phyloP scores from a whole-genome alignment of 2,797 vertebrate genomes.

The Chaetophractus vellerosus region DNA sequence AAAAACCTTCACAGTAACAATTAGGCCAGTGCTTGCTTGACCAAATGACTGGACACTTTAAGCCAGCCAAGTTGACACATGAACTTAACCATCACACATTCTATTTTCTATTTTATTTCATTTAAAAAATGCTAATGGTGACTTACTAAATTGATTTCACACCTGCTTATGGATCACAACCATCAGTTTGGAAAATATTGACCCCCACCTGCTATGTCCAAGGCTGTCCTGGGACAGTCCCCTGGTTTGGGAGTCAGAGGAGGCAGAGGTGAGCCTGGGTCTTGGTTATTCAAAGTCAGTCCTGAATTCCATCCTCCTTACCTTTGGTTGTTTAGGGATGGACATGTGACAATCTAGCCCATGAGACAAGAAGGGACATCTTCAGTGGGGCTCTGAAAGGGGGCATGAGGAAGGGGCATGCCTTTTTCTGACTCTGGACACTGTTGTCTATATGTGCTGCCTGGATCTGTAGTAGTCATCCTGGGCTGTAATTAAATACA shows the following conservation, averaged over 20 bases:
- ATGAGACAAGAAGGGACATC: not conserved
- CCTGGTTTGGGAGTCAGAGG: not conserved
- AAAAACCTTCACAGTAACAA: too few species aligned
- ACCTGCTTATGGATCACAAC: not conserved
- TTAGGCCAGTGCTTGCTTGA: too few species aligned
- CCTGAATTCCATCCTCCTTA: not conserved
- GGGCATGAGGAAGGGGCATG: not conserved
- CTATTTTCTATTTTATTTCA: slow-evolving; percentile 29
- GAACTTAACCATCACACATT: too few species aligned
- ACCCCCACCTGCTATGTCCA: not conserved
- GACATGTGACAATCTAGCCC: not conserved
- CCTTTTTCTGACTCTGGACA: not conserved
- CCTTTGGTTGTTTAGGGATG: not conserved
- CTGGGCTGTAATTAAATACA: not conserved
- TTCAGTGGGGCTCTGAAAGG: not conserved
- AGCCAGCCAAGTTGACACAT: too few species aligned
- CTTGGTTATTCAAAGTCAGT: slow-evolving; percentile 36
- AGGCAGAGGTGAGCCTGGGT: not conserved
- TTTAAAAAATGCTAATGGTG: not conserved
- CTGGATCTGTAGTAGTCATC: not conserved
- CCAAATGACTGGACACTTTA: too few species aligned
- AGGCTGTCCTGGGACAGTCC: not conserved
- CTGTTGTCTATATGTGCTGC: not conserved
- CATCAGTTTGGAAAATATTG: not conserved
- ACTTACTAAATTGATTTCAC: not conserved